Base-by-base conservation (phyloP, 2,888 invertebrate genomes). In the Drosophila rellima region DNA sequence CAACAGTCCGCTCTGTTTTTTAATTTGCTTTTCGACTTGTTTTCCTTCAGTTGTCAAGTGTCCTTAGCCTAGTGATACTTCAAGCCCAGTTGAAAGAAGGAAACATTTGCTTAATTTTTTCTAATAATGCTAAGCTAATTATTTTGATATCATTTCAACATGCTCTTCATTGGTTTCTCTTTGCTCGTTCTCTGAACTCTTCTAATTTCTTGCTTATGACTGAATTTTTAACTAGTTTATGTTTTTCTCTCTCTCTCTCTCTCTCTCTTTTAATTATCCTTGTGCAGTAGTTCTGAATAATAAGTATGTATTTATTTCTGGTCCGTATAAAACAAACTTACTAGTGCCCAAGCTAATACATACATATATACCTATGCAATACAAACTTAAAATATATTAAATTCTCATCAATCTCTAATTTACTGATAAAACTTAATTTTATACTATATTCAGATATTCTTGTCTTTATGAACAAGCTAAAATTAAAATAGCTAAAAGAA, bases 401-500 rank as follows among this genome's bases (percentile, higher is more conserved):
- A 7, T 26, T 26, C 26, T 26, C 7, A 26, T 1, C 26, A 7
- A 26, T 26, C 26, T 26, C 26, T 26, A 3, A 26, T 7, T 26
- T 26, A 26, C 1, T 26, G 26, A 26, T 26, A 7, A 26, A 7
- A 7, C 26, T 7, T 2, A 26, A 7, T 7, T 26, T 26, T 7
- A 7, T 26, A 26, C 7, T 6, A 7, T 26, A 1, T 26, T 26
- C 7, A 26, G 23, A 26, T 26, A 26, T 26, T n/a, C n/a, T n/a
- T 26, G 6, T 23, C 23, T 23, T 23, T 2, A 23, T 5, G 23
- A 23, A 23, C 35, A 33, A 54, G 50, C 35, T 68, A 59, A 57
- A 29, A 59, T 48, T 15, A 26, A n/a, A 62, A 66, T 63, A 64
- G 69, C 59, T 66, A 26, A 65, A 60, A 60, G 15, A 61, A 55